These are phyloP conservation scores for Oopsacas minuta DNA, from an alignment of 37 sponge, comb jelly and placozoan genomes.

Conservation along the genomic window DNA sequence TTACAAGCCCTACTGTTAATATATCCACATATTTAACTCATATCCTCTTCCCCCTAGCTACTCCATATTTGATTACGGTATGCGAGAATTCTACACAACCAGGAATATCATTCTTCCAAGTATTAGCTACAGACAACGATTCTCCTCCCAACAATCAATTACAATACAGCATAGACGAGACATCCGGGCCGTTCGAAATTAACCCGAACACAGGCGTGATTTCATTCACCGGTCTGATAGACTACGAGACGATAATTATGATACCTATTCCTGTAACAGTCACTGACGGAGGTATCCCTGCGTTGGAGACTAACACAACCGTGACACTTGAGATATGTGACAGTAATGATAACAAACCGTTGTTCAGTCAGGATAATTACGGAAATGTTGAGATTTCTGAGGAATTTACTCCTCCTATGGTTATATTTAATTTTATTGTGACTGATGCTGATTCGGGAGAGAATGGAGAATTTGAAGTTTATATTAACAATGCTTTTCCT, in stretches of 20 bases:
- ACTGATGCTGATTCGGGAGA: neutral
- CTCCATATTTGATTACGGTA: neutral
- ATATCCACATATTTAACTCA: no score
- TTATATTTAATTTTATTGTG: neutral
- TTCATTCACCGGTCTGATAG: constrained; percentile 2
- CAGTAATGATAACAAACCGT: neutral
- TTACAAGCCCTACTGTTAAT: neutral
- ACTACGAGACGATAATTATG: constrained; percentile 23
- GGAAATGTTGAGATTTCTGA: neutral
- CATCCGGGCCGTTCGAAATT: constrained; percentile 18
- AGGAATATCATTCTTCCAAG: neutral
- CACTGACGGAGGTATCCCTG: constrained; percentile 34
- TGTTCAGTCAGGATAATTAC: neutral
- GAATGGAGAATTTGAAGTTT: neutral
- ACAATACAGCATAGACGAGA: neutral
- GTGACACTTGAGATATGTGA: neutral
- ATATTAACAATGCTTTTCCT: neutral
- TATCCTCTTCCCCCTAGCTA: neutral
- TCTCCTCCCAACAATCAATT: constrained; percentile 1
- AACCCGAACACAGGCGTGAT: constrained; percentile 30
- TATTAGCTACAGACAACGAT: neutral
- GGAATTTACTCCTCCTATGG: neutral
- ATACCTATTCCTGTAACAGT: constrained; percentile 24
- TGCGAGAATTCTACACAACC: neutral
- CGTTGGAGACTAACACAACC: constrained; percentile 20